Conservation (phyloP, 2,888 invertebrate species). For the Melolontha melolontha region DNA sequence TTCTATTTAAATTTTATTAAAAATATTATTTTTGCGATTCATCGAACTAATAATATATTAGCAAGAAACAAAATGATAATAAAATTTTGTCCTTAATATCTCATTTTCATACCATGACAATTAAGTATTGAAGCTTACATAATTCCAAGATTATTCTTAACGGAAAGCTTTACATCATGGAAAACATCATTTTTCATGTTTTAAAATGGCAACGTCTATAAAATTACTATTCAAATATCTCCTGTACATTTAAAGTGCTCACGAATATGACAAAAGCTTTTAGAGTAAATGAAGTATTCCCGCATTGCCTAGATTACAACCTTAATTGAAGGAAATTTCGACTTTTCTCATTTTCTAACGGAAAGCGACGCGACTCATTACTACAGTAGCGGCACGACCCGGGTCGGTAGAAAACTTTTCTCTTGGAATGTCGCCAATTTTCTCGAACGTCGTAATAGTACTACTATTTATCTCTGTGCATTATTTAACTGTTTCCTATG, state of each 20-base stretch:
- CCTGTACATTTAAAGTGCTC: not conserved
- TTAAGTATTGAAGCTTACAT: too few species aligned
- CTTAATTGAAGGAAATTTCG: slow-evolving; percentile 34
- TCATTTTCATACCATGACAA: too few species aligned
- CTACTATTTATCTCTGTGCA: slow-evolving; percentile 28
- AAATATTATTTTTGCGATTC: too few species aligned
- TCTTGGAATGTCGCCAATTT: slow-evolving; percentile 34
- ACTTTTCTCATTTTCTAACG: slow-evolving; percentile 22
- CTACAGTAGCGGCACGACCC: not conserved
- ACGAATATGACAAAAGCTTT: slow-evolving; percentile 4
- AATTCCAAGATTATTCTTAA: too few species aligned
- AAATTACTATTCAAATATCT: slow-evolving; percentile 11
- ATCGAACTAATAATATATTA: too few species aligned
- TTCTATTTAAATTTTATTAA: too few species aligned
- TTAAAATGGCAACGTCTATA: not conserved
- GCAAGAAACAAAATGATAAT: too few species aligned
- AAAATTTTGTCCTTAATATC: too few species aligned
- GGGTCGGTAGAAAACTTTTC: not conserved
- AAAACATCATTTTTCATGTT: too few species aligned
- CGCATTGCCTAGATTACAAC: slow-evolving; percentile 22
- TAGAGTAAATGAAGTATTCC: slow-evolving; percentile 20
- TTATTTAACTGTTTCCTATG: slow-evolving; percentile 23
- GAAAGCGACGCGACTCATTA: slow-evolving; percentile 5
- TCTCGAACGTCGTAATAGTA: slow-evolving; percentile 10
- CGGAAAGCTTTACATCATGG: too few species aligned